Evolutionary conservation across 2,797 vertebrate species (phyloP).

Genomic region (Poeciliopsis paucimaculata): DNA sequence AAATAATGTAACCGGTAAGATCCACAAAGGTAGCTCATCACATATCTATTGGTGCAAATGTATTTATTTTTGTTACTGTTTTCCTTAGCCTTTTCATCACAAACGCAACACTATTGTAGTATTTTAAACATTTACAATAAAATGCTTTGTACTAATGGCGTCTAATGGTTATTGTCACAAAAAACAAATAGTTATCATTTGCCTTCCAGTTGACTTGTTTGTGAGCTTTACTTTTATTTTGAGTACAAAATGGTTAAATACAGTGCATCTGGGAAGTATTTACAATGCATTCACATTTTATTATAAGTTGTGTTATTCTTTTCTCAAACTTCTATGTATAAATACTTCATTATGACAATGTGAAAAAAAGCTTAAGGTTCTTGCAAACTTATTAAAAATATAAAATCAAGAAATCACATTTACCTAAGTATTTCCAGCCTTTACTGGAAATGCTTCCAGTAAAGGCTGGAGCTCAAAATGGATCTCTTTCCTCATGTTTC

Average conservation of each 20-base stretch:
- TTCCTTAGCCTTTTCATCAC: constrained; percentile 59
- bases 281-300: not conserved
- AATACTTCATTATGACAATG: not conserved
- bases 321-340: not conserved
- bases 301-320: not conserved
- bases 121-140: constrained; percentile 80
- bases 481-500: too few species aligned
- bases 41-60: constrained; percentile 62
- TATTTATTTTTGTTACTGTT: constrained; percentile 81
- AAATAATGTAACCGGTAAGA: constrained; percentile 2
- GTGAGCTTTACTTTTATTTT: not conserved
- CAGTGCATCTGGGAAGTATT: not conserved
- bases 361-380: not conserved
- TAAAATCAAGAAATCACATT: not conserved
- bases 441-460: too few species aligned
- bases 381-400: not conserved
- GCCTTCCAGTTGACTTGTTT: not conserved
- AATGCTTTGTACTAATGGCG: constrained; percentile 72
- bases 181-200: not conserved
- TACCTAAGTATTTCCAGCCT: not conserved
- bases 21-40: constrained; percentile 26
- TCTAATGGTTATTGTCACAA: not conserved
- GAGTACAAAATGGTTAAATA: not conserved
- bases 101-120: constrained; percentile 74
- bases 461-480: too few species aligned